Percentiles rank a stretch among this genome's conserved stretches.
Evolutionary conservation across 2,797 vertebrate species (phyloP).

Genomic region (Bovichtus variegatus): DNA sequence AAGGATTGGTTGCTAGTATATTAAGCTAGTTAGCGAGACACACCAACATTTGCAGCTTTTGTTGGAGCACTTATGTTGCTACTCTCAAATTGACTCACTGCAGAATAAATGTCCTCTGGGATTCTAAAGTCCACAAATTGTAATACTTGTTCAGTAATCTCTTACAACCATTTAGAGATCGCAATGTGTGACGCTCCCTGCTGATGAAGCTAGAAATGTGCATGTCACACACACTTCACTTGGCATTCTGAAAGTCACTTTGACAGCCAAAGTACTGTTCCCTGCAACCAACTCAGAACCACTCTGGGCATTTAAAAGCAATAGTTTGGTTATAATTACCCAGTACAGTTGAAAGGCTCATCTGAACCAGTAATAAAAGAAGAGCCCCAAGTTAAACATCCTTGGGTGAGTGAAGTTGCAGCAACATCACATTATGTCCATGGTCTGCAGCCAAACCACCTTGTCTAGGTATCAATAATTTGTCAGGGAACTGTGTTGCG

Average conservation of each 20-base stretch:
- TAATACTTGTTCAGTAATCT: constrained; percentile 23
- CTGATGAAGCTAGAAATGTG: constrained; percentile 42
- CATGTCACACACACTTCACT: constrained; percentile 30
- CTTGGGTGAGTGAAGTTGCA: constrained; percentile 43
- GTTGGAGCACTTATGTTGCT: not conserved
- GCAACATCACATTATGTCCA: constrained; percentile 52
- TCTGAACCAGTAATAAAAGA: constrained; percentile 43
- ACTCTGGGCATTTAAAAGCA: constrained; percentile 67
- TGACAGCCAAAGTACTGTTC: constrained; percentile 35
- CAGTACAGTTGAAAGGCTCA: constrained; percentile 42
- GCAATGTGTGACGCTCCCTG: not conserved
- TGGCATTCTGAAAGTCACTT: constrained; percentile 39
- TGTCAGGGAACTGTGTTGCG: constrained; percentile 49
- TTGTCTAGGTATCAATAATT: constrained; percentile 67
- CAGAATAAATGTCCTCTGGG: constrained; percentile 21
- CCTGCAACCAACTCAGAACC: constrained; percentile 61
- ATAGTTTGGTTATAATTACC: constrained; percentile 64
- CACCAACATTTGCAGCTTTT: not conserved
- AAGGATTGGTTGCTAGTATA: not conserved
- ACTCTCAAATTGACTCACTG: not conserved
- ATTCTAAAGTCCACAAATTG: constrained; percentile 37
- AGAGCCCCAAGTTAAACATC: constrained; percentile 50
- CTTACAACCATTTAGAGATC: constrained; percentile 38
- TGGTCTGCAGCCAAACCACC: constrained; percentile 53
- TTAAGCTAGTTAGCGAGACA: not conserved